Conservation (phyloP, 2,888 invertebrate genomes). For the Nipponacmea schrenckii region DNA sequence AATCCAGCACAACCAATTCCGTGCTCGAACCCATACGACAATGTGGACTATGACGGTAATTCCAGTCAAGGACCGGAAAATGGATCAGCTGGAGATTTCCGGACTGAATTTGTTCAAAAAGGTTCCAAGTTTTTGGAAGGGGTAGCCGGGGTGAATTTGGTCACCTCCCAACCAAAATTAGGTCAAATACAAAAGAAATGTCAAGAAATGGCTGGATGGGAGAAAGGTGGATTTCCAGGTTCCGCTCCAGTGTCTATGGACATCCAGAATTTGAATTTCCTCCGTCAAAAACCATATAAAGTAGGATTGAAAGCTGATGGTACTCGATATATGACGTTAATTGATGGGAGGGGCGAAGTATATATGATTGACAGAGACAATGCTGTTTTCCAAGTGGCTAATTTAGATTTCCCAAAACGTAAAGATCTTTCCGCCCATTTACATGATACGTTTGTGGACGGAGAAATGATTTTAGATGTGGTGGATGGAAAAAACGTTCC, state of each 20-base stretch:
- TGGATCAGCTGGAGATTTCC: background rate
- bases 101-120: constrained; percentile 31
- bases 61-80: no score
- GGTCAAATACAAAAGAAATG: constrained; percentile 79
- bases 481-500: constrained; percentile 78
- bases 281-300: constrained; percentile 86
- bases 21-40: no score
- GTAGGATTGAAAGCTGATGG: constrained; percentile 99
- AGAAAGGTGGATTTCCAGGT: constrained; percentile 86
- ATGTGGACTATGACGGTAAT: no score
- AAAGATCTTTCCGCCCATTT: constrained; percentile 80
- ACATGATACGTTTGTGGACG: constrained; percentile 87
- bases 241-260: constrained; percentile 98
- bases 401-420: constrained; percentile 82
- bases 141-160: constrained; percentile 79
- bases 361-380: constrained; percentile 97
- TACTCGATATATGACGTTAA: constrained; percentile 96
- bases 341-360: constrained; percentile 84
- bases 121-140: constrained; percentile 82
- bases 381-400: constrained; percentile 84
- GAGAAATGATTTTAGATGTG: constrained; percentile 96
- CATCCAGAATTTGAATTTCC: constrained; percentile 78
- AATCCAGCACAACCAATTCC: no score
- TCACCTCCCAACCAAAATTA: constrained; percentile 75
- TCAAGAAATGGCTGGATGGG: constrained; percentile 85